These are phyloP conservation scores for Panurus biarmicus DNA, from an alignment of 2,113 vertebrate species.

Conservation along the genomic window DNA sequence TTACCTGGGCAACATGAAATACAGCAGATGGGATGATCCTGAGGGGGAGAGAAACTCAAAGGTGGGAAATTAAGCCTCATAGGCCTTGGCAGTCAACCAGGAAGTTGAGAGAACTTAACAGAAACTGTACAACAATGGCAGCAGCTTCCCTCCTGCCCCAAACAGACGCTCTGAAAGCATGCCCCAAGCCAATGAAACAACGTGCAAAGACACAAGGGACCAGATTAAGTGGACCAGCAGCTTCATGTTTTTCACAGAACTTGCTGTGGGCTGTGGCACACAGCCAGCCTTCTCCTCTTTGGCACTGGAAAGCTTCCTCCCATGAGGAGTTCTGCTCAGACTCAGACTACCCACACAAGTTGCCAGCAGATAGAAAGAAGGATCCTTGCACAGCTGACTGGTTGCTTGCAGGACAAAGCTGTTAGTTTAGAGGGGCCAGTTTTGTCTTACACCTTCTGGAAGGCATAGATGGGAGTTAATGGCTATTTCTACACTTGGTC, in stretches of 20 bases:
- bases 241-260: neutral
- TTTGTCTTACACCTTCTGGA: neutral
- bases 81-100: slow-evolving; percentile 26
- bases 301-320: neutral
- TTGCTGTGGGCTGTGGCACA: neutral
- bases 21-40: slow-evolving; percentile 54
- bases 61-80: slow-evolving; percentile 19
- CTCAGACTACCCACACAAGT: neutral
- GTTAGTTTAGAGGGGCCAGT: neutral
- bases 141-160: neutral
- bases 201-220: neutral
- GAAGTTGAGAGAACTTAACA: neutral
- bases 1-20: slow-evolving; percentile 47
- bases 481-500: neutral
- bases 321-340: neutral
- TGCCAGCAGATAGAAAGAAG: neutral
- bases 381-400: neutral
- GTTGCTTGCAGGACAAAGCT: neutral
- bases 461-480: neutral
- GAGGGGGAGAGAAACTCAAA: neutral
- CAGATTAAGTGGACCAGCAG: neutral
- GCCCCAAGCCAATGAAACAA: neutral
- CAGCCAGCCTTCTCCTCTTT: neutral
- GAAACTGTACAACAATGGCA: neutral
- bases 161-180: fast-evolving